Evolutionary conservation across 1,140 invertebrate genomes (phyloP).

Genomic region (Zaprionus ghesquierei): DNA sequence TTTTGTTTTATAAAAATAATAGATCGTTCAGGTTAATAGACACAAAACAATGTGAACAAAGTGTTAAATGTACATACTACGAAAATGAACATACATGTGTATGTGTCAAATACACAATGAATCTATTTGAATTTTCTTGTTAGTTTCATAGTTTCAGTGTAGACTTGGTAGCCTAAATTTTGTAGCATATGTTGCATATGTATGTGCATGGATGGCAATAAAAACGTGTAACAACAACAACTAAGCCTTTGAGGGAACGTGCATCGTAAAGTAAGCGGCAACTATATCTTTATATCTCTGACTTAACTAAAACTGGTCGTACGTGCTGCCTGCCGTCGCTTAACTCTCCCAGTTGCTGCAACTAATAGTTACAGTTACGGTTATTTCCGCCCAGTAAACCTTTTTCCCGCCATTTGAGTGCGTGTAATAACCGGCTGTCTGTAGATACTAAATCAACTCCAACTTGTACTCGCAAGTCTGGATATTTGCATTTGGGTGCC

Average conservation of each 20-base stretch:
- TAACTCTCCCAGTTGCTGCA: conserved; percentile 27
- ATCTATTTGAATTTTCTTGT: background rate
- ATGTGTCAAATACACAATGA: background rate
- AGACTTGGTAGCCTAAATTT: conserved; percentile 34
- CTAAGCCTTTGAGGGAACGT: conserved; percentile 17
- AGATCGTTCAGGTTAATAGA: background rate
- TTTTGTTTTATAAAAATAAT: background rate
- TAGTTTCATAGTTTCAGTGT: conserved; percentile 12
- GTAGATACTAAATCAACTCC: conserved; percentile 76
- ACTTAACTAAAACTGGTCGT: conserved; percentile 69
- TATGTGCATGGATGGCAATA: conserved; percentile 47
- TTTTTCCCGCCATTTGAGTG: conserved; percentile 36
- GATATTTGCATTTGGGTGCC: conserved; percentile 32
- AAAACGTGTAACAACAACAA: conserved; percentile 59
- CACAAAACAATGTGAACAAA: background rate
- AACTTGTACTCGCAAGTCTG: background rate
- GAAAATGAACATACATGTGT: background rate
- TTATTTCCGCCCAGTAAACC: conserved; percentile 36
- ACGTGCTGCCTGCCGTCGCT: conserved; percentile 49
- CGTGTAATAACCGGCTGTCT: conserved; percentile 71
- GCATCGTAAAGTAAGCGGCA: conserved; percentile 61
- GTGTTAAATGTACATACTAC: background rate
- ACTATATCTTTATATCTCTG: conserved; percentile 47
- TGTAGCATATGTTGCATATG: conserved; percentile 52
- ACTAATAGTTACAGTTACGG: conserved; percentile 30